phyloP scores from a whole-genome alignment of 2,113 vertebrate species.

The Carlito syrichta region DNA sequence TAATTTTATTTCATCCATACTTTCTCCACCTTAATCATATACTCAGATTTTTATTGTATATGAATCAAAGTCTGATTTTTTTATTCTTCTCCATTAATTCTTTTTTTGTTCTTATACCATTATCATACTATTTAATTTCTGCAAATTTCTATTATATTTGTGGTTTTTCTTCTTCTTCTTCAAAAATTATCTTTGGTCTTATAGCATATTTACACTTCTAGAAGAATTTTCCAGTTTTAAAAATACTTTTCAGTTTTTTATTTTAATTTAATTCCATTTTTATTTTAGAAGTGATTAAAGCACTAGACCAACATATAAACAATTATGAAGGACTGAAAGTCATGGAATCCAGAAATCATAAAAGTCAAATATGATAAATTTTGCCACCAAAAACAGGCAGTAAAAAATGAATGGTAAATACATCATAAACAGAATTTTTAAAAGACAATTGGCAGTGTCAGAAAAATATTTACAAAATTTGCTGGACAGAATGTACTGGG shows the following conservation, averaged over 20 bases:
- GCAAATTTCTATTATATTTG: neutral
- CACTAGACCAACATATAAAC: neutral
- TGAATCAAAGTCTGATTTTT: neutral
- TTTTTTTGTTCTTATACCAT: neutral
- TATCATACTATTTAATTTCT: neutral
- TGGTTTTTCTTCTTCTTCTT: neutral
- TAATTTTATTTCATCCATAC: neutral
- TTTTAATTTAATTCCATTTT: constrained; percentile 1
- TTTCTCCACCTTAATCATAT: neutral
- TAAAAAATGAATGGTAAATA: neutral
- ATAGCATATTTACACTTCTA: neutral
- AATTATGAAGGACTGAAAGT: neutral
- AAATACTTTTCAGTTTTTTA: neutral
- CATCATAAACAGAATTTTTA: neutral
- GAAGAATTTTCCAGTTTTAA: neutral
- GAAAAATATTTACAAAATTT: neutral
- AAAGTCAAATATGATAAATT: neutral
- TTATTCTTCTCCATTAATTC: neutral
- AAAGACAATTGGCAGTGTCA: neutral
- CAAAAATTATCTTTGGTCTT: neutral
- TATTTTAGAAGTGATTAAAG: neutral
- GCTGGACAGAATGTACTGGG: neutral
- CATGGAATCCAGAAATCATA: neutral
- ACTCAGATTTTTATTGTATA: neutral
- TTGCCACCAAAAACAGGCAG: neutral